Evolutionary conservation across 2,113 vertebrate genomes (phyloP).

Genomic region (Anas platyrhynchos): DNA sequence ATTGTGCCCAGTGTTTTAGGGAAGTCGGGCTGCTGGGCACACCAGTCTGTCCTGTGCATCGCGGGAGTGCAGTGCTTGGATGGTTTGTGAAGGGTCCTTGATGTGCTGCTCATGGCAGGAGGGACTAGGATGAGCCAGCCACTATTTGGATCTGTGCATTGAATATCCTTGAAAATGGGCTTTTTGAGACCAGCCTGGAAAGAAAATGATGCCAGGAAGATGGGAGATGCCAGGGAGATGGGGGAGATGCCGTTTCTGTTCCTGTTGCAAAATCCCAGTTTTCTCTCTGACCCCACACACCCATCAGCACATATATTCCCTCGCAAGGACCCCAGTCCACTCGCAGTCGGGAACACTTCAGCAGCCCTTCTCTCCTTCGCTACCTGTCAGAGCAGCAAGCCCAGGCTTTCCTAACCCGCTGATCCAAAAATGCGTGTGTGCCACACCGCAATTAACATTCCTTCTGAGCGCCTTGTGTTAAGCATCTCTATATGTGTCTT

Average conservation of each 20-base stretch:
- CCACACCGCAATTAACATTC: slow-evolving; percentile 70
- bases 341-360: neutral
- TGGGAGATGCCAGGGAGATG: neutral
- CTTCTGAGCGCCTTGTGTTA: slow-evolving; percentile 29
- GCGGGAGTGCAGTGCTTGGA: neutral
- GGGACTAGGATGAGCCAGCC: neutral
- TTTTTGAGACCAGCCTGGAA: slow-evolving; percentile 2
- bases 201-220: neutral
- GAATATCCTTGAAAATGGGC: neutral
- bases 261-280: neutral
- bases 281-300: neutral
- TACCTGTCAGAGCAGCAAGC: slow-evolving; percentile 45
- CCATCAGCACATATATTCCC: neutral
- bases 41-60: neutral
- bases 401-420: neutral
- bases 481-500: slow-evolving; percentile 54
- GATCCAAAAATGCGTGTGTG: slow-evolving; percentile 21
- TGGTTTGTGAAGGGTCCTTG: neutral
- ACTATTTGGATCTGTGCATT: neutral
- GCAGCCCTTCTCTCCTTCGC: neutral
- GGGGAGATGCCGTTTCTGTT: neutral
- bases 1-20: neutral
- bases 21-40: neutral
- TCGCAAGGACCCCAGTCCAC: neutral
- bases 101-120: neutral